Conservation (phyloP, 1,140 invertebrate species). For the Conus betulinus region DNA sequence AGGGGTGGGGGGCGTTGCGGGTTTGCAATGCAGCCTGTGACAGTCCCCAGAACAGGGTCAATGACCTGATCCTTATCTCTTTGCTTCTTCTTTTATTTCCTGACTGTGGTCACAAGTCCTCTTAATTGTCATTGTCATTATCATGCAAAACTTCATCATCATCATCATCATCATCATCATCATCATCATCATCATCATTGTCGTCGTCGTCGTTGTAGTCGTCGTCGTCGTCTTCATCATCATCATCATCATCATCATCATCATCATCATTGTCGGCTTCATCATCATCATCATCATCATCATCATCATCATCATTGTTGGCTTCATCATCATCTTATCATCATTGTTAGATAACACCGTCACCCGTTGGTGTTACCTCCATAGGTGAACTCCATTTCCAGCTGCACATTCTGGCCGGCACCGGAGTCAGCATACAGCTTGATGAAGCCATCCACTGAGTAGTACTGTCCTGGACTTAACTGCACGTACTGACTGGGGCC, state of each 20-base stretch:
- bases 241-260: neutral
- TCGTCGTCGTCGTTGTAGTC: neutral
- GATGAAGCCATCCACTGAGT: neutral
- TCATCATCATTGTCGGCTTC: neutral
- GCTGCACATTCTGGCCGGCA: neutral
- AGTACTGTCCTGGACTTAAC: neutral
- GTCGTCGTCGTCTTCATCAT: neutral
- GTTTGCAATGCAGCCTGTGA: too few species aligned
- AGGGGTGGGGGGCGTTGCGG: too few species aligned
- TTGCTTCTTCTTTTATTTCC: too few species aligned
- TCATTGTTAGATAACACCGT: neutral
- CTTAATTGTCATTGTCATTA: neutral
- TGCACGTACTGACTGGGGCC: constrained; percentile 2
- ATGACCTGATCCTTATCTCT: neutral
- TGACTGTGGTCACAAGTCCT: neutral
- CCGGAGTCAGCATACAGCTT: neutral
- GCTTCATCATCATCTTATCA: neutral
- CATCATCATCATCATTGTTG: neutral
- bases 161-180: neutral
- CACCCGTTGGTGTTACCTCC: neutral
- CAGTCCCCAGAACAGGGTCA: neutral
- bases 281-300: neutral
- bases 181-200: neutral
- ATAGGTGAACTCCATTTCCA: neutral
- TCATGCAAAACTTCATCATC: neutral